These are phyloP conservation scores for Atherinosoma microstoma DNA, from an alignment of 2,797 vertebrate genomes.

Conservation along the genomic window DNA sequence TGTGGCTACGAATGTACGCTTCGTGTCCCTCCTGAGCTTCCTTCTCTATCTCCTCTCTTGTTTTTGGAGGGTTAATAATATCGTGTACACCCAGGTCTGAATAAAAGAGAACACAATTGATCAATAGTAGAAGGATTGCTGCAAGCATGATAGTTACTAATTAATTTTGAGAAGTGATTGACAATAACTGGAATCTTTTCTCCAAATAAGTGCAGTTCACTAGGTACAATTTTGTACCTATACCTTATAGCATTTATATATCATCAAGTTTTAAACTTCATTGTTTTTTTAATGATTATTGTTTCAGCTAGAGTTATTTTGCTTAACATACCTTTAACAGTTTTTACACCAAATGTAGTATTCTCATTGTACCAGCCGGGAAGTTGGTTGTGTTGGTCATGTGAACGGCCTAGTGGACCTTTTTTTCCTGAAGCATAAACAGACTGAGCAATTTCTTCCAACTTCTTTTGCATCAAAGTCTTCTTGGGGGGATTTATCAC, in stretches of 20 bases:
- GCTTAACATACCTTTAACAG: constrained; percentile 74
- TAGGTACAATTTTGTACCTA: neutral
- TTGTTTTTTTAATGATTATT: neutral
- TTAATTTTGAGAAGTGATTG: no score
- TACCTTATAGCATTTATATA: neutral
- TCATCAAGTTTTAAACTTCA: no score
- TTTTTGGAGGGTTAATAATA: constrained; percentile 88
- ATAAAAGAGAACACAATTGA: neutral
- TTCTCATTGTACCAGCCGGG: constrained; percentile 75
- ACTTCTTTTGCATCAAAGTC: constrained; percentile 84
- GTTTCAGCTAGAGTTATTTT: neutral
- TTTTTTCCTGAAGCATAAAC: constrained; percentile 77
- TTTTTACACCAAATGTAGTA: constrained; percentile 84
- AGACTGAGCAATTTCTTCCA: constrained; percentile 82
- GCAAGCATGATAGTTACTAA: neutral
- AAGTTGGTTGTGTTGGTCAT: constrained; percentile 75
- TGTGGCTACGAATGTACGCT: constrained; percentile 84
- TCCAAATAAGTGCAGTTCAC: neutral
- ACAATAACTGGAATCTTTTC: neutral
- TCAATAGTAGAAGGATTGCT: neutral
- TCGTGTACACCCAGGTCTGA: constrained; percentile 71
- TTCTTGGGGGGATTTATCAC: constrained; percentile 83
- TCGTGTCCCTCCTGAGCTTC: constrained; percentile 83
- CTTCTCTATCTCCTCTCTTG: constrained; percentile 78
- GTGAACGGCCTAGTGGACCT: constrained; percentile 83